A percentile compares a stretch with the other conserved stretches of the same genome.
Conservation (phyloP, 2,888 invertebrate species). For the Campoplex capitator region DNA sequence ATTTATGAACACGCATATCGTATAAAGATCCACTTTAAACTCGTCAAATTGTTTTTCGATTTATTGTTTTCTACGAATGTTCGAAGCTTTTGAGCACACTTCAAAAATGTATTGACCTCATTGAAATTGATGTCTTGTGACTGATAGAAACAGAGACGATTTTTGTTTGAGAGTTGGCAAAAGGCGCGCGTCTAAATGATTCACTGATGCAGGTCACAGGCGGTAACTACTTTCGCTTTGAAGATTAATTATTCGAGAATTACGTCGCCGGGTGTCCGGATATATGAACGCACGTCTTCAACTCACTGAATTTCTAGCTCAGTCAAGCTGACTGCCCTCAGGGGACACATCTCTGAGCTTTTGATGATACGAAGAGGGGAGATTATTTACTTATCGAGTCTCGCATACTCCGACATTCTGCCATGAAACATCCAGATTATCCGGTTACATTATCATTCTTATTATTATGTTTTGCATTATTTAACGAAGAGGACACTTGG, state of each 20-base stretch:
- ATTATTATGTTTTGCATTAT: constrained; percentile 7
- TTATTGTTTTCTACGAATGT: background rate
- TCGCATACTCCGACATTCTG: background rate
- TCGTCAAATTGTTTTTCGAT: no score
- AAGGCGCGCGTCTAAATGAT: constrained; percentile 3
- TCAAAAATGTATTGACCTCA: background rate
- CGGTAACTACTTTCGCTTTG: constrained; percentile 23
- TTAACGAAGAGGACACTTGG: background rate
- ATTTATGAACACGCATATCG: background rate
- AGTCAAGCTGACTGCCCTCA: constrained; percentile 1
- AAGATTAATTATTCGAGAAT: constrained; percentile 46
- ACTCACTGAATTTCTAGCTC: constrained; percentile 7
- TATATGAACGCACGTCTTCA: constrained; percentile 6
- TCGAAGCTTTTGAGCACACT: background rate
- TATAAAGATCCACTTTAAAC: no score
- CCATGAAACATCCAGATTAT: constrained; percentile 16
- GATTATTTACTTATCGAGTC: constrained; percentile 46
- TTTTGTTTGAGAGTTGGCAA: constrained; percentile 6
- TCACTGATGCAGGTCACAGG: background rate
- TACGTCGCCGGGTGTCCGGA: constrained; percentile 16
- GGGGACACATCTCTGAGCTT: constrained; percentile 27
- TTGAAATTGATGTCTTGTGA: constrained; percentile 19
- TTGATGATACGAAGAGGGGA: background rate
- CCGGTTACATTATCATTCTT: background rate
- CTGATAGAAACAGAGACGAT: background rate